phyloP scores from a whole-genome alignment of 2,797 vertebrate genomes.

The Lepus townsendii region DNA sequence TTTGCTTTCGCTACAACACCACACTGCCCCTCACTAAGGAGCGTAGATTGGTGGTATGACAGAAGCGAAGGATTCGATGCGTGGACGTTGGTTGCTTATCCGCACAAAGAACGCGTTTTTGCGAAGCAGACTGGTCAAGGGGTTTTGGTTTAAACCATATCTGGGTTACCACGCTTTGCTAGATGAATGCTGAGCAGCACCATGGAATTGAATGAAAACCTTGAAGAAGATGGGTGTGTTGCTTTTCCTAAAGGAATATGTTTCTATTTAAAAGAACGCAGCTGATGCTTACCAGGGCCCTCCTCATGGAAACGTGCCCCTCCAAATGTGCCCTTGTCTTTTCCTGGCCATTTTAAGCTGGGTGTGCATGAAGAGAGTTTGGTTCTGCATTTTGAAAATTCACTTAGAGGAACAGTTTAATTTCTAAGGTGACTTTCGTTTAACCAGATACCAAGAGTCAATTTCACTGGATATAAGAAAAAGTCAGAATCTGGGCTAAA shows the following conservation, averaged over 20 bases:
- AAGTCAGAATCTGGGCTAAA: neutral
- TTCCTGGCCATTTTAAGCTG: neutral
- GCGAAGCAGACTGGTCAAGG: neutral
- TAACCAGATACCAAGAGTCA: neutral
- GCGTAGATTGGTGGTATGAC: neutral
- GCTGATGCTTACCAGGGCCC: neutral
- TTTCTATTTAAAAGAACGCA: neutral
- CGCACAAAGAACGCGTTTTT: slow-evolving; percentile 22
- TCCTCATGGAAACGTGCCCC: neutral
- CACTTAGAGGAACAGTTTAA: neutral
- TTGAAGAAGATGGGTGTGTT: slow-evolving; percentile 1
- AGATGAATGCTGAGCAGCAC: slow-evolving; percentile 8
- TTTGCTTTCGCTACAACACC: neutral
- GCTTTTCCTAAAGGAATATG: neutral
- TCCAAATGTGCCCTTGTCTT: neutral
- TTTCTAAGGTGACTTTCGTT: slow-evolving; percentile 51
- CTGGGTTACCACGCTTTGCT: neutral
- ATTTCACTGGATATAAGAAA: slow-evolving; percentile 40
- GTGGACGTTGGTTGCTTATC: neutral
- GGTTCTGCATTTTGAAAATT: slow-evolving; percentile 4
- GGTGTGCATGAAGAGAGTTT: slow-evolving; percentile 14
- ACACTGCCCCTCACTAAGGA: neutral
- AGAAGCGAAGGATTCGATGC: neutral
- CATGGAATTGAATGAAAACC: slow-evolving; percentile 40
- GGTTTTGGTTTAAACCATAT: slow-evolving; percentile 44